Conservation (phyloP, 2,797 vertebrate species). For the Scarus forsteni region DNA sequence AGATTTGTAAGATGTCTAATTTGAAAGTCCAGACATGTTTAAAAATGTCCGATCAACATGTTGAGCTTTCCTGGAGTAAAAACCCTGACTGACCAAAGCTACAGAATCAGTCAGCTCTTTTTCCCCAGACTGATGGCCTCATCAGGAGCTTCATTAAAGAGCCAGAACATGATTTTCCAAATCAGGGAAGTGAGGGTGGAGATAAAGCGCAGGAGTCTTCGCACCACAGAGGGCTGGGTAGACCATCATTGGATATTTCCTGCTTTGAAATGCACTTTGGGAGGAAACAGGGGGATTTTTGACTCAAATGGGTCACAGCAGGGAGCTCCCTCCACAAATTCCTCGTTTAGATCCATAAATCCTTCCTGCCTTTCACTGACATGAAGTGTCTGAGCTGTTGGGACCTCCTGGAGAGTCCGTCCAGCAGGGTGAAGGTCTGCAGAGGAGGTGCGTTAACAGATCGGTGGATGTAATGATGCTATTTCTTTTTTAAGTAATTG, state of each 20-base stretch:
- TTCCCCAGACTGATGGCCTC: slow-evolving; percentile 7
- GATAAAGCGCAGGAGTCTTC: slow-evolving; percentile 26
- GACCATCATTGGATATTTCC: slow-evolving; percentile 10
- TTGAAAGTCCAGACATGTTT: no score
- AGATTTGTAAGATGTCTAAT: no score
- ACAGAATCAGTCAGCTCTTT: slow-evolving; percentile 3
- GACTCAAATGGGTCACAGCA: slow-evolving; percentile 36
- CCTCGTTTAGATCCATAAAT: slow-evolving; percentile 35
- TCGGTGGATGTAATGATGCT: no score
- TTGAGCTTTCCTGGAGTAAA: no score
- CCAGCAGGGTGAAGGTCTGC: slow-evolving; percentile 2
- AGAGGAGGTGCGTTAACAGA: not conserved
- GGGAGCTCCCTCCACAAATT: slow-evolving; percentile 17
- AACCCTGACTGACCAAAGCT: no score
- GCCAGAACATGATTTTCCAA: not conserved
- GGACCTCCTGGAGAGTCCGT: slow-evolving; percentile 13
- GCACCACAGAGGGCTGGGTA: slow-evolving; percentile 29
- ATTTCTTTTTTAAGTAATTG: no score
- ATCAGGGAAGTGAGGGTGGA: not conserved
- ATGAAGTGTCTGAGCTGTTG: slow-evolving; percentile 22
- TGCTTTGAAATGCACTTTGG: slow-evolving; percentile 26
- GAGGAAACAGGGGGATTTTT: slow-evolving; percentile 8
- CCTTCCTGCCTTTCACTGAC: slow-evolving; percentile 22
- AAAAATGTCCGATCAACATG: no score
- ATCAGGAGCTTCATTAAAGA: slow-evolving; percentile 20